Percentiles rank a stretch among this genome's conserved stretches.
These are phyloP conservation scores for Branchipolynoe longqiensis DNA, from an alignment of 2,888 invertebrate genomes.

Conservation along the genomic window DNA sequence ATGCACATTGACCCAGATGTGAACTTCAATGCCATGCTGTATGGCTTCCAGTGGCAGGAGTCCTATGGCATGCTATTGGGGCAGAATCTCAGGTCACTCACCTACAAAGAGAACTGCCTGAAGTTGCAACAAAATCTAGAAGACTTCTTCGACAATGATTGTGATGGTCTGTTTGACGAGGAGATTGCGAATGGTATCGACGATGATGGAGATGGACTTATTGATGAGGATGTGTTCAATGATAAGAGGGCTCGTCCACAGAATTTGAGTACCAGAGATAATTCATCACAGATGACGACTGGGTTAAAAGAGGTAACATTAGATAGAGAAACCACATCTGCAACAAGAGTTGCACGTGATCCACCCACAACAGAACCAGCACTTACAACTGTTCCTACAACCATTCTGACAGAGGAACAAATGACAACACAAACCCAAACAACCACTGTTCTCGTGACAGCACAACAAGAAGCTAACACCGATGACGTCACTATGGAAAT, in stretches of 20 bases:
- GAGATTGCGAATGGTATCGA: slow-evolving; percentile 64
- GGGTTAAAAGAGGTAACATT: too few relatives aligned
- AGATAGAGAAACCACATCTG: too few relatives aligned
- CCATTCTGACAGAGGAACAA: too few relatives aligned
- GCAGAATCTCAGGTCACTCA: slow-evolving; percentile 47
- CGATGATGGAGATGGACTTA: slow-evolving; percentile 65
- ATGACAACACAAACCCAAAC: too few relatives aligned
- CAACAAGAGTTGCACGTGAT: too few relatives aligned
- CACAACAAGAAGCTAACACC: too few relatives aligned
- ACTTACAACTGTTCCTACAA: too few relatives aligned
- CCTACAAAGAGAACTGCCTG: slow-evolving; percentile 8
- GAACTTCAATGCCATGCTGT: slow-evolving; percentile 70
- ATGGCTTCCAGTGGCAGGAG: slow-evolving; percentile 72
- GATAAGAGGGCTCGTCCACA: slow-evolving; percentile 10
- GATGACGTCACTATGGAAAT: too few relatives aligned
- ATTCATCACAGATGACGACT: too few relatives aligned
- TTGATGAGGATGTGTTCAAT: slow-evolving; percentile 65
- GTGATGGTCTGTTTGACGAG: slow-evolving; percentile 67
- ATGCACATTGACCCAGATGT: slow-evolving; percentile 69
- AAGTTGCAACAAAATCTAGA: not conserved
- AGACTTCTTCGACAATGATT: slow-evolving; percentile 68
- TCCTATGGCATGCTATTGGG: slow-evolving; percentile 73
- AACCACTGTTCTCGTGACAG: too few relatives aligned
- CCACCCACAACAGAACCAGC: too few relatives aligned
- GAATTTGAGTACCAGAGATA: too few relatives aligned